Base-by-base conservation (phyloP, 2,888 invertebrate species). In the Cactoblastis cactorum region DNA sequence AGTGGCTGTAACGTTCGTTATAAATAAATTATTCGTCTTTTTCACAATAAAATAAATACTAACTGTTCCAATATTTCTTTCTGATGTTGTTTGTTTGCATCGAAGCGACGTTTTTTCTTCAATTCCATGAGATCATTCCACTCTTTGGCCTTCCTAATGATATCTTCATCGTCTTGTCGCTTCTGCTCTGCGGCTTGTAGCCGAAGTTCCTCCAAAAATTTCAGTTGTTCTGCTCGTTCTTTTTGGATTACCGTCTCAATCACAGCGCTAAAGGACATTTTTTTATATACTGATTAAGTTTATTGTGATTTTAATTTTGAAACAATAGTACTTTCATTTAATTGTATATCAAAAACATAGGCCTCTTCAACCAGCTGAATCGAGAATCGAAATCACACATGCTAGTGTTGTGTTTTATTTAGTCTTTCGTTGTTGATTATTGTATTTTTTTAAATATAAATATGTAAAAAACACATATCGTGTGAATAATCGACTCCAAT, bases 201-300 rank as follows among this genome's bases (percentile, higher is more conserved):
- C 39, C 77, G 76, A 19, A 83, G 64, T 49, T 80, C 68, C 1
- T 63, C 61, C 1, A 72, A 54, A 55, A 90, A 90, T 57, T 88
- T 80, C 1, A 84, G 48, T 53, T 90, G 90, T 43, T 76, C 84
- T 1, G 61, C 53, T 8, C 87, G 79, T 62, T 90, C 90, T 19
- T 85, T 86, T 49, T 81, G 83, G n/a, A 80, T 65, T 1, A 74
- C 82, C 1, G 88, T 79, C 58, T 88, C 88, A 55, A 89, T 77
- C 0, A 90, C 86, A 11, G 89, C 86, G 50, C 90, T 90, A 60
- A 11, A 15, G 18, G 18, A 3, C 3, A 28, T n/a, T n/a, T n/a
- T n/a, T n/a, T n/a, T n/a, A n/a, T n/a, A n/a, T n/a, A n/a, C n/a
- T n/a, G n/a, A n/a, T 28, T 32, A 34, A 5, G 24, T 24, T 24